phyloP scores from a whole-genome alignment of 2,113 vertebrate species.

The Pterocles gutturalis region DNA sequence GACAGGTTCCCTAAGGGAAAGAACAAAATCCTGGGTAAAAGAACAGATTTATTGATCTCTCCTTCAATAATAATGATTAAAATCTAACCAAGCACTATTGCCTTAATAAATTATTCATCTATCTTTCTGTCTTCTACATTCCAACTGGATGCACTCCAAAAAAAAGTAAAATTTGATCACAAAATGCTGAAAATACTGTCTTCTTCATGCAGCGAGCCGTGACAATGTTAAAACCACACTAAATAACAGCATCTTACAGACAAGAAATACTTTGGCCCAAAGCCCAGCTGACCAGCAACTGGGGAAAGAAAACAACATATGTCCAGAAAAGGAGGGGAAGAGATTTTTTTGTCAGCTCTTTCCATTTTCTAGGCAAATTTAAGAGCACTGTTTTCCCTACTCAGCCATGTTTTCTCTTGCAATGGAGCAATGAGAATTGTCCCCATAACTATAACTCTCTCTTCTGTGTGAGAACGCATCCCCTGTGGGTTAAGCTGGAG shows the following conservation, averaged over 20 bases:
- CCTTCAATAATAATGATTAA: constrained; percentile 58
- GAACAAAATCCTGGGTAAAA: not conserved
- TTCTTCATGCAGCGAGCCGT: not conserved
- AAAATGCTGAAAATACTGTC: not conserved
- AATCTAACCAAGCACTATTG: constrained; percentile 32
- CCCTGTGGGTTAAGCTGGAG: not conserved
- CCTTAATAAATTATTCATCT: constrained; percentile 53
- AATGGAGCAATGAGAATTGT: not conserved
- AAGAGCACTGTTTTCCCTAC: not conserved
- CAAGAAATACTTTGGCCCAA: not conserved
- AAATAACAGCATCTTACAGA: not conserved
- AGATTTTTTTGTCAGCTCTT: not conserved
- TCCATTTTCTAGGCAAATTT: not conserved
- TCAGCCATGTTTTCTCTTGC: not conserved
- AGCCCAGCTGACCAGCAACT: not conserved
- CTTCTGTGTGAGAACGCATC: not conserved
- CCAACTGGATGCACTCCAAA: not conserved
- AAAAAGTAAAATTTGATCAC: not conserved
- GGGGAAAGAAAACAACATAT: not conserved
- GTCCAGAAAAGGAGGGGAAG: not conserved
- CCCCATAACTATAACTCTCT: not conserved
- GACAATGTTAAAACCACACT: not conserved
- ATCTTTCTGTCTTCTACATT: not conserved
- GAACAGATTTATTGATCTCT: constrained; percentile 36
- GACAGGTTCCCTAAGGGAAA: not conserved